Percentiles rank a stretch among this genome's conserved stretches.
Conservation (phyloP, 2,797 vertebrate species). For the Scomberomorus guttatus region DNA sequence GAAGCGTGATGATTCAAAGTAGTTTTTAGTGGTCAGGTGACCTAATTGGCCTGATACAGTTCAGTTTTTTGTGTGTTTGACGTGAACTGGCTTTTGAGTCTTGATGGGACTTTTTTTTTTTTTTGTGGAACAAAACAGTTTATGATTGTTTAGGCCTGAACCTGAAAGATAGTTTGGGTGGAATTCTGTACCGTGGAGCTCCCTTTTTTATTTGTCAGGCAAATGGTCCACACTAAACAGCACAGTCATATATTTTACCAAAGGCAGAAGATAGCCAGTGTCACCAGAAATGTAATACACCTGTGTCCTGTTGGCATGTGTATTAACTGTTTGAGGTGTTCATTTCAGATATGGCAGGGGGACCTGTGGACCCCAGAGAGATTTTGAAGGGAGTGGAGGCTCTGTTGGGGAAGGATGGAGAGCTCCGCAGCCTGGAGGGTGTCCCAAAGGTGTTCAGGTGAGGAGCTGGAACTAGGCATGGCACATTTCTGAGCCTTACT, state of each 20-base stretch:
- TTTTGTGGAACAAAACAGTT: not conserved
- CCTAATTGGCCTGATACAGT: not conserved
- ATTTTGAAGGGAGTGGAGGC: constrained; percentile 94
- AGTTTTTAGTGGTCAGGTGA: not conserved
- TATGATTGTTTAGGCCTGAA: not conserved
- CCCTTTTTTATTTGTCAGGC: constrained; percentile 21
- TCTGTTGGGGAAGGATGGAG: constrained; percentile 94
- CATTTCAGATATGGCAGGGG: constrained; percentile 90
- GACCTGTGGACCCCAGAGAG: constrained; percentile 95
- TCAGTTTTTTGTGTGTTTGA: not conserved
- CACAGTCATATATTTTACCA: not conserved
- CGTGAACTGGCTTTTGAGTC: not conserved
- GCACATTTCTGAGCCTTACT: not conserved
- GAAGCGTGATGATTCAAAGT: not conserved
- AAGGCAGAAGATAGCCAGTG: not conserved
- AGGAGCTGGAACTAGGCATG: constrained; percentile 28
- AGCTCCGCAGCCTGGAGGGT: constrained; percentile 93
- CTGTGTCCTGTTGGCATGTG: not conserved
- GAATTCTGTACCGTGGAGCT: constrained; percentile 5
- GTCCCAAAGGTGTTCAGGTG: constrained; percentile 96
- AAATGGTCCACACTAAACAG: constrained; percentile 4
- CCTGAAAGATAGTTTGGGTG: not conserved
- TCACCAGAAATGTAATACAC: not conserved
- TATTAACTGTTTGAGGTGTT: constrained; percentile 27
- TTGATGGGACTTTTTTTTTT: no score